These are phyloP conservation scores for Leptopilina myrica DNA, from an alignment of 2,888 invertebrate species.

Conservation along the genomic window DNA sequence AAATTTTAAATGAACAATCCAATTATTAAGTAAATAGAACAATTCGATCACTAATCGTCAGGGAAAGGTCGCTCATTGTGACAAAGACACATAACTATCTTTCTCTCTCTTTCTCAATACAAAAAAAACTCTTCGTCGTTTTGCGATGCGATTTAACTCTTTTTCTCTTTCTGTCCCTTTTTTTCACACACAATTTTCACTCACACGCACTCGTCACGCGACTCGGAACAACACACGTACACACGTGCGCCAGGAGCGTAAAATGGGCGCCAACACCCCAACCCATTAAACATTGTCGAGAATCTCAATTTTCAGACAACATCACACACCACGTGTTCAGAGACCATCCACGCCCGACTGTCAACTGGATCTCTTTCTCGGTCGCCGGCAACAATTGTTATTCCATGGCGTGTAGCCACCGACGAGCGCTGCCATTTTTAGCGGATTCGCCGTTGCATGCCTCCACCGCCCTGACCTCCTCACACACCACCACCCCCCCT, in stretches of 20 bases:
- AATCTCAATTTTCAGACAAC: constrained; percentile 44
- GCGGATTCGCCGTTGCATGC: constrained; percentile 56
- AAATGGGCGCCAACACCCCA: constrained; percentile 57
- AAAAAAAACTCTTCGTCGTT: constrained; percentile 25
- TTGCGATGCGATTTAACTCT: constrained; percentile 21
- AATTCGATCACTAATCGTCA: constrained; percentile 13
- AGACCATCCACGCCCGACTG: constrained; percentile 66
- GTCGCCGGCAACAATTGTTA: constrained; percentile 77
- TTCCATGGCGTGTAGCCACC: constrained; percentile 76
- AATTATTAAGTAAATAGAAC: constrained; percentile 12
- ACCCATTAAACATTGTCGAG: constrained; percentile 46
- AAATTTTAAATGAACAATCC: not conserved
- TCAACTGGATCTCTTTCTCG: constrained; percentile 80
- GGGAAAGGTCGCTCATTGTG: constrained; percentile 42
- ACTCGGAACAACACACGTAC: constrained; percentile 18
- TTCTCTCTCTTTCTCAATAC: not conserved
- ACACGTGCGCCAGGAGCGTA: constrained; percentile 65
- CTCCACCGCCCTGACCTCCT: constrained; percentile 42
- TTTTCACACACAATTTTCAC: constrained; percentile 45
- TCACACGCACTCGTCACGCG: constrained; percentile 49
- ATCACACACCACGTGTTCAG: constrained; percentile 71
- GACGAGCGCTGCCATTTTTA: constrained; percentile 78
- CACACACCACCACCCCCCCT: constrained; percentile 27
- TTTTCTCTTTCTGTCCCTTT: constrained; percentile 19
- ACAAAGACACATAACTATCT: not conserved